Percentiles rank a stretch among this genome's conserved stretches.
These are phyloP conservation scores for Bubo scandiacus DNA, from an alignment of 2,113 vertebrate genomes.

Conservation along the genomic window DNA sequence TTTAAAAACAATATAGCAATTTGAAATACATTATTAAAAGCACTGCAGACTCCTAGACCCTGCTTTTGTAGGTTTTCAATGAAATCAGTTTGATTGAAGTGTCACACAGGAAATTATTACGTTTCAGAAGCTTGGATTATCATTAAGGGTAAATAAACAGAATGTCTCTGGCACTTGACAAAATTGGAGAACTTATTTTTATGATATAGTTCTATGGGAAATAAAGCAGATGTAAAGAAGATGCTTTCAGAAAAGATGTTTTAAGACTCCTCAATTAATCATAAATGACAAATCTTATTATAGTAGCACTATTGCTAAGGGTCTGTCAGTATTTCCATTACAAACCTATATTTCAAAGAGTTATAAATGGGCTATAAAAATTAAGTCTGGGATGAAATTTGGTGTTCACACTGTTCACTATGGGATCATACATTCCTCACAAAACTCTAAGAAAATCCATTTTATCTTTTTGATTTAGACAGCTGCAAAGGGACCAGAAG, in stretches of 20 bases:
- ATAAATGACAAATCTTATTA: constrained; percentile 53
- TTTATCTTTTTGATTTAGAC: neutral
- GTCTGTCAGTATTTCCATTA: constrained; percentile 45
- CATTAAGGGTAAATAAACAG: constrained; percentile 66
- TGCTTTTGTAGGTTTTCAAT: constrained; percentile 46
- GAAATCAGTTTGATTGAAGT: constrained; percentile 67
- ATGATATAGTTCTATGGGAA: neutral
- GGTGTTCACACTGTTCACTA: neutral
- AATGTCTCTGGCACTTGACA: constrained; percentile 48
- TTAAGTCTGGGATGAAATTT: constrained; percentile 5
- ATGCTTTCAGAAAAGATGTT: constrained; percentile 51
- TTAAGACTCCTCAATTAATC: constrained; percentile 55
- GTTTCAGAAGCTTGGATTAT: constrained; percentile 63
- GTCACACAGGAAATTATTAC: constrained; percentile 59
- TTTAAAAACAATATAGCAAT: constrained; percentile 52
- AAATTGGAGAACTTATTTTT: constrained; percentile 56
- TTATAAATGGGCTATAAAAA: constrained; percentile 26
- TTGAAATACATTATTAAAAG: constrained; percentile 45
- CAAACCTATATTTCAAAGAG: constrained; percentile 35
- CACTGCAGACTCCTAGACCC: neutral
- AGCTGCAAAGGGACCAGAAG: neutral
- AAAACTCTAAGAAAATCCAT: neutral
- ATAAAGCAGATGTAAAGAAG: constrained; percentile 52
- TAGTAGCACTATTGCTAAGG: neutral
- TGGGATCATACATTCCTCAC: neutral